Base-by-base conservation (phyloP, 2,888 invertebrate genomes). In the Tineola bisselliella region DNA sequence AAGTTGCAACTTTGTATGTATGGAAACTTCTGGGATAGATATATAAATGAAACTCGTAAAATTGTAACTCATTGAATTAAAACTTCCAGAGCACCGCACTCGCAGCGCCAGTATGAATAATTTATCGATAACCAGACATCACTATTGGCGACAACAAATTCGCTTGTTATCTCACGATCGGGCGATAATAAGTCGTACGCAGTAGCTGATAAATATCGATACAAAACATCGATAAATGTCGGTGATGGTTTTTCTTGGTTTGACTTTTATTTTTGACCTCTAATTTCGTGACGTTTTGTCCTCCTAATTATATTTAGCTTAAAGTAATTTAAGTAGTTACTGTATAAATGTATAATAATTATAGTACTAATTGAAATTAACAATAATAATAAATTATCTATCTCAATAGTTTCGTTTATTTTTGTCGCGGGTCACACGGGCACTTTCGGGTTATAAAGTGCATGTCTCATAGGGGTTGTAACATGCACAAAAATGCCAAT, bases 111-210 rank as follows among this genome's bases (percentile, higher is more conserved):
- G 48, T 54, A 54, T 54, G 54, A 58, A 58, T 33, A 58, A 58
- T 58, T 31, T 58, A 58, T 58, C 58, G 58, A 58, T 58, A 58
- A 15, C n/a, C 58, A 54, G 54, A 58, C 58, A 58, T 58, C 58
- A 58, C 58, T 58, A 58, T 58, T 56, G 30, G 67, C 70, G 75
- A 75, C 77, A 79, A 82, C 82, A 82, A 82, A 82, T 82, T 82
- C 77, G 74, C 75, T 77, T 74, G 77, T 80, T 83, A 83, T 82
- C 82, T 74, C 66, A 65, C 70, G 72, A 81, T 81, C 82, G 70
- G 70, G 68, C 67, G 72, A 75, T 76, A 74, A 79, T 83, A 83
- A 81, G 77, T 80, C 74, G 76, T 70, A 17, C 65, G 72, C 71
- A 38, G 73, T 74, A 74, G 75, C 71, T 69, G 58, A 58, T 58